phyloP scores from a whole-genome alignment of 2,888 invertebrate species.

The Molorchus minor region DNA sequence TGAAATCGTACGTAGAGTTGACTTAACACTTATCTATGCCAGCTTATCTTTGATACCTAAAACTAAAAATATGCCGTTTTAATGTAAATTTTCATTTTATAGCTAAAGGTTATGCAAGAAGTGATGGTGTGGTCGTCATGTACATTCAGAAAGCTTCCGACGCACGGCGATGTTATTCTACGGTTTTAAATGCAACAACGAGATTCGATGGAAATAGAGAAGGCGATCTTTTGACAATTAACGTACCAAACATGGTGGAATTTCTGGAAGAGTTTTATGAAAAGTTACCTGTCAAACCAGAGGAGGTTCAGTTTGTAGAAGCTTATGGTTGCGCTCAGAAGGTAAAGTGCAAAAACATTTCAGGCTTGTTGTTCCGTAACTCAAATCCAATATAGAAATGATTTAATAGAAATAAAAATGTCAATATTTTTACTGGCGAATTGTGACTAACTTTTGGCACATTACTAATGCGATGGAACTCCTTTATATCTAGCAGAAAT shows the following conservation, averaged over 20 bases:
- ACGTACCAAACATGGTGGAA: constrained; percentile 60
- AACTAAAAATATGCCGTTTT: neutral
- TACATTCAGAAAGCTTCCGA: constrained; percentile 75
- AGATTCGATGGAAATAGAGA: constrained; percentile 68
- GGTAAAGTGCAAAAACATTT: too few species aligned
- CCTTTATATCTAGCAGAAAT: too few species aligned
- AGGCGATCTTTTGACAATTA: constrained; percentile 54
- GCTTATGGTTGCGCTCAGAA: constrained; percentile 59
- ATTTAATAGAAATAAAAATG: too few species aligned
- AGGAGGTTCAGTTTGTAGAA: constrained; percentile 59
- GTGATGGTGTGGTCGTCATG: constrained; percentile 79
- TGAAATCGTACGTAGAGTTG: too few species aligned
- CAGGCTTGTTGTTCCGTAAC: too few species aligned
- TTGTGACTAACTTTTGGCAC: too few species aligned
- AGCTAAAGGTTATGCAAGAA: constrained; percentile 85
- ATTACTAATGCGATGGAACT: too few species aligned
- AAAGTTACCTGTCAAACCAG: constrained; percentile 60
- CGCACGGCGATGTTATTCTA: constrained; percentile 66
- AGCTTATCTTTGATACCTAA: neutral
- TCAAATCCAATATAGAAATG: too few species aligned
- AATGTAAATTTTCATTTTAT: constrained; percentile 20
- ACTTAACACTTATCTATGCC: too few species aligned
- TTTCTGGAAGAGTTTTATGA: constrained; percentile 68
- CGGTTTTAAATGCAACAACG: constrained; percentile 66
- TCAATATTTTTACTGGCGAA: too few species aligned